A percentile compares a stretch with the other conserved stretches of the same genome.
These are phyloP conservation scores for Lichenostomus cassidix DNA, from an alignment of 2,113 vertebrate species.

Conservation along the genomic window DNA sequence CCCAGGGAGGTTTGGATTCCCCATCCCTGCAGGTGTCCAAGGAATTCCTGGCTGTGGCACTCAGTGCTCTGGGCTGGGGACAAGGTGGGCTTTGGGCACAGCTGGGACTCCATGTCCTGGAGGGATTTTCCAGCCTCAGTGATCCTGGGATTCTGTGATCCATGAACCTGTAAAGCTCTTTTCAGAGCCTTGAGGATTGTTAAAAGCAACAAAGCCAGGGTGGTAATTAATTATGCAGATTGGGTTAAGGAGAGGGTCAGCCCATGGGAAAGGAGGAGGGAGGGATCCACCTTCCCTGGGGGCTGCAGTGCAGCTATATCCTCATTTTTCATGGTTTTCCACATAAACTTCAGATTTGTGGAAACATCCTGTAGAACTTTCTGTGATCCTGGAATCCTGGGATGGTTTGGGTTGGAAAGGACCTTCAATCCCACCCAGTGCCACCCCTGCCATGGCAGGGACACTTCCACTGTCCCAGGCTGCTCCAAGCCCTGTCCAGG, in stretches of 20 bases:
- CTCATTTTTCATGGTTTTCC: background rate
- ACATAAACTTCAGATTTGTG: fast-evolving
- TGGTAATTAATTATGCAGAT: background rate
- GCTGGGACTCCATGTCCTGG: background rate
- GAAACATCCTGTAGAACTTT: background rate
- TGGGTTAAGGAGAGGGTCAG: background rate
- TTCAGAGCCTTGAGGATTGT: background rate
- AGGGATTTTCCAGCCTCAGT: fast-evolving
- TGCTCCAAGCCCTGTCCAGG: background rate
- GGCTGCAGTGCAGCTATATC: fast-evolving
- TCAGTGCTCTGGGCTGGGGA: background rate
- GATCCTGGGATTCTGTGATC: background rate
- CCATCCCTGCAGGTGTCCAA: background rate
- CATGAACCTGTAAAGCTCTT: background rate
- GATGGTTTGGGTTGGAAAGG: background rate
- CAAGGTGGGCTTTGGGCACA: fast-evolving
- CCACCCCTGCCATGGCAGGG: background rate
- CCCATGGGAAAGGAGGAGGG: background rate
- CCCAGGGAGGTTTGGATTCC: background rate
- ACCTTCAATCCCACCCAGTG: background rate
- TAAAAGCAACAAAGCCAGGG: background rate
- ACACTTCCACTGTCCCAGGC: background rate
- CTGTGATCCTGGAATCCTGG: background rate
- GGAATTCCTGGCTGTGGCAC: background rate
- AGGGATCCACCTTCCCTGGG: too few relatives aligned